Base-by-base conservation (phyloP, 2,888 invertebrate genomes). In the Dasysyrphus albostriatus region DNA sequence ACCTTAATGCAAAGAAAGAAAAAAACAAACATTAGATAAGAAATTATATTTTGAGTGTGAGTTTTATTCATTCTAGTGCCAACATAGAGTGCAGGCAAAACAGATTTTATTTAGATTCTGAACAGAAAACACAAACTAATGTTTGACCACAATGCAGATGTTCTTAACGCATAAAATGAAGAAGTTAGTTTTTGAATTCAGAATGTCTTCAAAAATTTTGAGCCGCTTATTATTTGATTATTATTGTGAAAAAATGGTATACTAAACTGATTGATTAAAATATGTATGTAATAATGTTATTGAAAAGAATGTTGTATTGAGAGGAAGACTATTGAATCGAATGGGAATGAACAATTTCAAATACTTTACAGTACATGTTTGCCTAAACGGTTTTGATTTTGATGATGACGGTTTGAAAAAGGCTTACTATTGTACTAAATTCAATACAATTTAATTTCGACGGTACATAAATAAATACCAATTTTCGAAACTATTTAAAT, bases 1-100 rank as follows among this genome's bases (percentile, higher is more conserved):
- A 97, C 95, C 97, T 97, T 95, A 69, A 88, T 88, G 24, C 16
- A 42, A 47, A 58, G 10, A 72, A 69, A 54, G 54, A 72, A 39
- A 67, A 51, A 37, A 24, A 39, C 24, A 59, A 61, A 76, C 78
- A 67, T 34, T 63, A 2, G 2, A 81, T 81, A 74, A 78, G 44
- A 54, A 37, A 63, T 12, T 1, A n/a, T 32, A 29, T 51, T 19
- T 67, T 10, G 0, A 34, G 32, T 16, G 8, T 37, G 10, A 44
- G 14, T 8, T 8, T 42, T n/a, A 4, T 32, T 19, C 9, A 19
- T 44, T 81, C 61, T 76, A 72, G 58, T 81, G 72, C 44, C 54
- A 76, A 84, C 73, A 69, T 69, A 44, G 49, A 51, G 73, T 84
- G 77, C 85, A 82, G 67, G 82, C 77, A 85, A 85, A 77, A 77